Conservation (phyloP, 2,113 vertebrate genomes). For the Naja naja region DNA sequence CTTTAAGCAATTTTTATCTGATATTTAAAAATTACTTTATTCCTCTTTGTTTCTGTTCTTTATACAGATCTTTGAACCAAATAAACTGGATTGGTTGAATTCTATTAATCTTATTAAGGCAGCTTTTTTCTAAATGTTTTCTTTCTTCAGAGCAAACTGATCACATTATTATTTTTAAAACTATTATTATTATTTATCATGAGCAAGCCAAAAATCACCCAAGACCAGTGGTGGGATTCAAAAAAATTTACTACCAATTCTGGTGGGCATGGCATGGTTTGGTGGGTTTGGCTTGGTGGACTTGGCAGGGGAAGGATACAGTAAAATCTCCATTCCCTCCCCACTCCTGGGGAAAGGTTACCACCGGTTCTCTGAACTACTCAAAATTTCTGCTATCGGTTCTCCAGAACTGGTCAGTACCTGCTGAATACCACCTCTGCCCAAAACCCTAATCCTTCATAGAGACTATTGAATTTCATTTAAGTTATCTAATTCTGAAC, state of each 20-base stretch:
- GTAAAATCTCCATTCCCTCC: too few species aligned
- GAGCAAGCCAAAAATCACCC: not conserved
- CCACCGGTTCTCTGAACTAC: too few species aligned
- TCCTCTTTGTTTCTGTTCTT: not conserved
- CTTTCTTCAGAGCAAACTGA: constrained; percentile 1
- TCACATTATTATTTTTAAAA: not conserved
- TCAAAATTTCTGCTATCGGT: too few species aligned
- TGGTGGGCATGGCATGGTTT: too few species aligned
- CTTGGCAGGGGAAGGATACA: too few species aligned
- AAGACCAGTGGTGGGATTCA: not conserved
- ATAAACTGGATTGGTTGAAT: not conserved
- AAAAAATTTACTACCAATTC: too few species aligned
- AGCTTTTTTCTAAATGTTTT: not conserved
- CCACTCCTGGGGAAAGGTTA: too few species aligned
- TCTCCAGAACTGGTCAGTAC: too few species aligned
- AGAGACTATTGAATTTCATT: not conserved
- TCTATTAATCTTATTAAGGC: not conserved
- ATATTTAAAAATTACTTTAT: not conserved
- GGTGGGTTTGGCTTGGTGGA: too few species aligned
- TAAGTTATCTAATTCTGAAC: not conserved
- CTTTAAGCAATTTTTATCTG: not conserved
- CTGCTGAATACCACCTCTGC: too few species aligned
- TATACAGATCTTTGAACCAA: not conserved
- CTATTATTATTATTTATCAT: not conserved
- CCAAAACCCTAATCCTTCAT: not conserved